A percentile compares a stretch with the other conserved stretches of the same genome.
Evolutionary conservation across 1,140 invertebrate species (phyloP).

Genomic region (Bombus sylvicola): DNA sequence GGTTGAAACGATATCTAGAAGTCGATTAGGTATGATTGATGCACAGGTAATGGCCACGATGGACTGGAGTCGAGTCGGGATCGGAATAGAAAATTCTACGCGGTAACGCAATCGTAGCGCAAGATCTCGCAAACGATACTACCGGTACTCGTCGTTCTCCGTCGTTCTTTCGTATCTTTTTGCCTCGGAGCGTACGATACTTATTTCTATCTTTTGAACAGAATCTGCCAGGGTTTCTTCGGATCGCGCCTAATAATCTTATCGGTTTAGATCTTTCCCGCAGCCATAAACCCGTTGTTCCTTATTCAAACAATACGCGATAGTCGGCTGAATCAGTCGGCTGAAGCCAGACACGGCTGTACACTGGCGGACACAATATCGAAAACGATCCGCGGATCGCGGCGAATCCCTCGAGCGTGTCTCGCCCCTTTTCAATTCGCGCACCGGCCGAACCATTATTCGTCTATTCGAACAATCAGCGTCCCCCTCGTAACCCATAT

Average conservation of each 20-base stretch:
- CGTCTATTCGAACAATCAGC: constrained; percentile 15
- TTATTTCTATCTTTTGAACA: no score
- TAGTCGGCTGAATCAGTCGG: not conserved
- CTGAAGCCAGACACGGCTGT: not conserved
- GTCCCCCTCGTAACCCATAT: not conserved
- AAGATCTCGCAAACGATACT: not conserved
- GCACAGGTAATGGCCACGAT: not conserved
- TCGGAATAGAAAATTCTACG: not conserved
- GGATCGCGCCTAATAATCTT: no score
- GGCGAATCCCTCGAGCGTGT: constrained; percentile 21
- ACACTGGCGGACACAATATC: constrained; percentile 11
- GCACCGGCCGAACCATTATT: constrained; percentile 34
- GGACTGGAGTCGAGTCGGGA: no score
- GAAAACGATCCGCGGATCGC: constrained; percentile 25
- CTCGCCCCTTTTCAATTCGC: constrained; percentile 32
- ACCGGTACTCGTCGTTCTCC: not conserved
- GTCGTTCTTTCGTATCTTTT: no score
- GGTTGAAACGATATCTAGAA: not conserved
- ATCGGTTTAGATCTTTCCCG: not conserved
- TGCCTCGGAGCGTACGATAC: no score
- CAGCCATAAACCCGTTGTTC: not conserved
- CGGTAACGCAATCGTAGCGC: not conserved
- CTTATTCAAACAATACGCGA: not conserved
- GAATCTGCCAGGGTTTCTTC: not conserved
- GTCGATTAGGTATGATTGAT: not conserved